A percentile compares a stretch with the other conserved stretches of the same genome.
These are phyloP conservation scores for Amphimallon solstitiale DNA, from an alignment of 2,888 invertebrate genomes.

Conservation along the genomic window DNA sequence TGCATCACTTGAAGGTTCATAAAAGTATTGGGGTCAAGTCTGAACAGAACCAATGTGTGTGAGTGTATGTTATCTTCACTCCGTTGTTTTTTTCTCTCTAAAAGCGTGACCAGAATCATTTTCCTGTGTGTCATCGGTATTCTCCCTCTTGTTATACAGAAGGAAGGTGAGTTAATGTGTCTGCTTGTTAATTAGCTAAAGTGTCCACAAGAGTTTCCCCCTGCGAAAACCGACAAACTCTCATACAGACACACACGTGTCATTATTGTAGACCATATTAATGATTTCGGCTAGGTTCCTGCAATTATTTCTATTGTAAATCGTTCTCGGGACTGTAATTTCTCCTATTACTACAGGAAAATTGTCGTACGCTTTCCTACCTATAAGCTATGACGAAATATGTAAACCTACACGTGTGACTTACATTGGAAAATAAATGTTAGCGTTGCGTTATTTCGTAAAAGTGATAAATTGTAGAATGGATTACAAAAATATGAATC, in stretches of 20 bases:
- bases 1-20: conserved; percentile 28
- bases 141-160: conserved; percentile 43
- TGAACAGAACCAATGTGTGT: conserved; percentile 21
- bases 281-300: conserved; percentile 19
- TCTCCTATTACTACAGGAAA: too few relatives aligned
- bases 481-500: too few relatives aligned
- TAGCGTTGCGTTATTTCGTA: too few relatives aligned
- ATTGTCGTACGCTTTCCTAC: too few relatives aligned
- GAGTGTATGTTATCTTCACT: conserved; percentile 30
- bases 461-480: too few relatives aligned
- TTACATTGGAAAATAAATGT: too few relatives aligned
- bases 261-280: conserved; percentile 10
- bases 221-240: conserved; percentile 26
- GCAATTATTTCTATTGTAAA: conserved; percentile 2
- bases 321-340: too few relatives aligned
- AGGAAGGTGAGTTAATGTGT: conserved; percentile 42
- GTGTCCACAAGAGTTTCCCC: conserved; percentile 33
- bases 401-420: too few relatives aligned
- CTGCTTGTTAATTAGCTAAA: conserved; percentile 46
- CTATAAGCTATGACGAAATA: too few relatives aligned
- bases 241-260: conserved; percentile 17
- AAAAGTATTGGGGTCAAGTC: conserved; percentile 32
- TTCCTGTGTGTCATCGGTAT: conserved; percentile 41
- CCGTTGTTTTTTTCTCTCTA: conserved; percentile 31
- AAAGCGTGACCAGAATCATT: conserved; percentile 48